Evolutionary conservation across 2,797 vertebrate genomes (phyloP), one percentile per base, ranked within the genome.

Genomic region (Eidolon dupreanum): DNA sequence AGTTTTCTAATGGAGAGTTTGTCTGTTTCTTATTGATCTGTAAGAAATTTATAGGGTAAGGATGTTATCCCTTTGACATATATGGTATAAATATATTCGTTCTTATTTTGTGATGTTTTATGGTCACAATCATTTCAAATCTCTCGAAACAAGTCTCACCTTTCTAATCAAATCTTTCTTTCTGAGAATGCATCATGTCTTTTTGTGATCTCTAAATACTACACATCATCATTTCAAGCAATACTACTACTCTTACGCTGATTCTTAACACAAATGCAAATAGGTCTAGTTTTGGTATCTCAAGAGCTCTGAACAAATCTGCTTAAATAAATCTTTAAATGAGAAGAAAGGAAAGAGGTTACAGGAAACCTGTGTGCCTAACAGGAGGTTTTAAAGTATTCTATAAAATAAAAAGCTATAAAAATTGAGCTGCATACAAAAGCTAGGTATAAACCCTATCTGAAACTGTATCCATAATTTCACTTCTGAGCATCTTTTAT

Each of bases 241-340:
- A 55, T 51, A 63, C 13, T 57, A 82, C 33, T 86, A 57, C 6
- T 59, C 15, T 79, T 33, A 77, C 15, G 93, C 22, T 81, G 77
- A 93, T 20, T 77, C n/a, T 51, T 74, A 85, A 71, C 12, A 90
- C 36, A 95, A 87, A 65, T 88, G 63, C 57, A 92, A 94, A 13
- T 78, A 73, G 84, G 53, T n/a, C 71, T 94, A 22, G 13, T 65
- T 95, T 68, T 92, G 87, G 31, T 51, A 96, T 61, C 26, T 85
- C 49, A 65, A 70, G 57, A 92, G 28, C 31, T 92, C 28, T 75
- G 38, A 3, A 89, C 12, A 92, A 83, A 10, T 94, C n/a, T 91
- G 55, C 16, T 88, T 74, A 86, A 43, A 20, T 33, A 70, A 86
- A 10, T 61, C 38, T 85, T 91, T 88, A 90, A 88, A 59, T n/a